Evolutionary conservation across 2,113 vertebrate genomes (phyloP).

Genomic region (Dipodomys merriami): DNA sequence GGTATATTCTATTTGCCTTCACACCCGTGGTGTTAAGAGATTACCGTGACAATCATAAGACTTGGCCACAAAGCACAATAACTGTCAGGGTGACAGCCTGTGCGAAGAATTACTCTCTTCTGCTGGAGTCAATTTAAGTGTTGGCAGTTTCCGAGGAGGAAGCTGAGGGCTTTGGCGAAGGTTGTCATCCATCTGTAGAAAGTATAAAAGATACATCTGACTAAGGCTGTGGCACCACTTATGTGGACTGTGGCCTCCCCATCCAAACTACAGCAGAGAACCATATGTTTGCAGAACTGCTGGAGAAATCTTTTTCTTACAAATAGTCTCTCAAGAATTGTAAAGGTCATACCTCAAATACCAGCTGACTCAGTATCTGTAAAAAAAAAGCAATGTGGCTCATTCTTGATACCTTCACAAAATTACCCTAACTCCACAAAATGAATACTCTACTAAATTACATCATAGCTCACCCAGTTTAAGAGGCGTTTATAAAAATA

Average conservation of each 20-base stretch:
- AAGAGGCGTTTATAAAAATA: background rate
- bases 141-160: conserved; percentile 90
- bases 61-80: background rate
- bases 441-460: background rate
- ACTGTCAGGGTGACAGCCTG: conserved; percentile 87
- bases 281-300: background rate
- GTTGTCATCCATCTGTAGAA: conserved; percentile 96
- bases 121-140: conserved; percentile 88
- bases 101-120: conserved; percentile 85
- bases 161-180: conserved; percentile 98
- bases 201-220: conserved; percentile 78
- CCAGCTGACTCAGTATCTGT: conserved; percentile 30
- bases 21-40: conserved; percentile 53
- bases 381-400: conserved; percentile 15
- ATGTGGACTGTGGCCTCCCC: background rate
- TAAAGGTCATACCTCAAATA: conserved; percentile 60
- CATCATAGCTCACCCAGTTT: background rate
- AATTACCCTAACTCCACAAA: background rate
- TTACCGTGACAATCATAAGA: conserved; percentile 54
- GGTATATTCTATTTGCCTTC: conserved; percentile 62
- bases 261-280: background rate
- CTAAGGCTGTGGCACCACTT: conserved; percentile 1
- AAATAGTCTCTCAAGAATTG: conserved; percentile 32
- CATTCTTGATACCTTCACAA: background rate
- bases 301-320: conserved; percentile 9